These are phyloP conservation scores for Lepidotrigona ventralis DNA, from an alignment of 1,140 invertebrate genomes.

Conservation along the genomic window DNA sequence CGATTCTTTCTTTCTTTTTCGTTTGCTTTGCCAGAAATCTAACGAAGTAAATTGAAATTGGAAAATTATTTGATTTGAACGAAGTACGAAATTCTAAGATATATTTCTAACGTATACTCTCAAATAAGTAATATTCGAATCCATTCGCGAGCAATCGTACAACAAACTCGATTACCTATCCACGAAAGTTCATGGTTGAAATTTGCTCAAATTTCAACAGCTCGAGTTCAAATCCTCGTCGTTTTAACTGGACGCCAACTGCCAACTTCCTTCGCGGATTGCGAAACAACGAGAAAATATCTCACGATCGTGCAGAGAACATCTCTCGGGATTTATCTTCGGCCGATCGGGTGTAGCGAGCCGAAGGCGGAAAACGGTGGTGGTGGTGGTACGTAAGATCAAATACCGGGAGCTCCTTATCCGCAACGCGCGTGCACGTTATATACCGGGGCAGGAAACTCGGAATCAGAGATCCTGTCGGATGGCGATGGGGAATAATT, in stretches of 20 bases:
- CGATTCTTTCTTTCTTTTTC: neutral
- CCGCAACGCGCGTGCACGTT: slow-evolving; percentile 48
- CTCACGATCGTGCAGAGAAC: neutral
- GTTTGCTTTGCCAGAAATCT: neutral
- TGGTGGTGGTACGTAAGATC: slow-evolving; percentile 46
- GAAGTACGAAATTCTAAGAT: no score
- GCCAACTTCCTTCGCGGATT: no score
- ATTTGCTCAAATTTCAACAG: no score
- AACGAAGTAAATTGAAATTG: neutral
- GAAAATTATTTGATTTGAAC: neutral
- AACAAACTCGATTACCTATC: no score
- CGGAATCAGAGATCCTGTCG: slow-evolving; percentile 74
- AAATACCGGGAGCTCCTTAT: slow-evolving; percentile 56
- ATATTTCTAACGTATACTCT: no score
- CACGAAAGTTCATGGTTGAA: no score
- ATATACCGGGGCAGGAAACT: slow-evolving; percentile 68
- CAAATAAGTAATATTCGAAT: no score
- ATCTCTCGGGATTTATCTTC: slow-evolving; percentile 3
- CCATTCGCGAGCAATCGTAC: no score
- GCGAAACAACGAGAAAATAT: neutral
- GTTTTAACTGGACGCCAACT: no score
- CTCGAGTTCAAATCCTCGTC: no score
- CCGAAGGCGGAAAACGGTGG: slow-evolving; percentile 2
- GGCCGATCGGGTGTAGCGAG: slow-evolving; percentile 9
- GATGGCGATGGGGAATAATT: slow-evolving; percentile 77